Evolutionary conservation across 2,888 invertebrate genomes (phyloP).

Genomic region (Yponomeuta plumbellus): DNA sequence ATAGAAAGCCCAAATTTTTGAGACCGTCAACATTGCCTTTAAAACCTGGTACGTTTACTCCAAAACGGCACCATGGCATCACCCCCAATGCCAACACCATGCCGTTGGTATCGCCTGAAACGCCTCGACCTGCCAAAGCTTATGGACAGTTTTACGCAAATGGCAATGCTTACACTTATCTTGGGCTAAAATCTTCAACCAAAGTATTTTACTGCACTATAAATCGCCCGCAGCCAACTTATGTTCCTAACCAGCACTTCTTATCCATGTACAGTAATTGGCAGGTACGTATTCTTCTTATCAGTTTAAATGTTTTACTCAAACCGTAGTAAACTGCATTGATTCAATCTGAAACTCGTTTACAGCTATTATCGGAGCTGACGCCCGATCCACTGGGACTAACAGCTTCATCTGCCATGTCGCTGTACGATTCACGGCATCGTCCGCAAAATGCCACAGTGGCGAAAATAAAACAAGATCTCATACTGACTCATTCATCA

Average conservation of each 20-base stretch:
- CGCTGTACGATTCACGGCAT: slow-evolving; percentile 87
- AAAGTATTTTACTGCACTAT: slow-evolving; percentile 94
- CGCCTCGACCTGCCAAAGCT: slow-evolving; percentile 91
- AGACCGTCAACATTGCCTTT: slow-evolving; percentile 89
- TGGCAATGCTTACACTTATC: slow-evolving; percentile 93
- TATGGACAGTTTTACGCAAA: slow-evolving; percentile 93
- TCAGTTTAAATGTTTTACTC: background rate
- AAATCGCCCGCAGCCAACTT: slow-evolving; percentile 95
- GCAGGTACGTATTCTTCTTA: slow-evolving; percentile 73
- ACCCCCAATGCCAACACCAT: slow-evolving; percentile 89
- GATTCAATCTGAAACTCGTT: slow-evolving; percentile 26
- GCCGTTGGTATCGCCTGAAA: slow-evolving; percentile 92
- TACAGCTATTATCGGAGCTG: slow-evolving; percentile 80
- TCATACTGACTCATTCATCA: slow-evolving; percentile 80
- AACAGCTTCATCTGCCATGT: slow-evolving; percentile 81
- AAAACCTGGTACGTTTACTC: slow-evolving; percentile 88
- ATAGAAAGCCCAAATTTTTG: slow-evolving; percentile 80
- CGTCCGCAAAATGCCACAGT: slow-evolving; percentile 77
- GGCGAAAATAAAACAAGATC: slow-evolving; percentile 78
- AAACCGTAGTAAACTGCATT: background rate
- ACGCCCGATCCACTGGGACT: slow-evolving; percentile 82
- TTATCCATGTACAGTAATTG: slow-evolving; percentile 98
- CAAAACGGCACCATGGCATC: slow-evolving; percentile 88
- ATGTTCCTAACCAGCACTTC: slow-evolving; percentile 91
- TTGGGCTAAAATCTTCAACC: slow-evolving; percentile 93